These are phyloP conservation scores for Lontra canadensis DNA, from an alignment of 2,113 vertebrate species.

Conservation along the genomic window DNA sequence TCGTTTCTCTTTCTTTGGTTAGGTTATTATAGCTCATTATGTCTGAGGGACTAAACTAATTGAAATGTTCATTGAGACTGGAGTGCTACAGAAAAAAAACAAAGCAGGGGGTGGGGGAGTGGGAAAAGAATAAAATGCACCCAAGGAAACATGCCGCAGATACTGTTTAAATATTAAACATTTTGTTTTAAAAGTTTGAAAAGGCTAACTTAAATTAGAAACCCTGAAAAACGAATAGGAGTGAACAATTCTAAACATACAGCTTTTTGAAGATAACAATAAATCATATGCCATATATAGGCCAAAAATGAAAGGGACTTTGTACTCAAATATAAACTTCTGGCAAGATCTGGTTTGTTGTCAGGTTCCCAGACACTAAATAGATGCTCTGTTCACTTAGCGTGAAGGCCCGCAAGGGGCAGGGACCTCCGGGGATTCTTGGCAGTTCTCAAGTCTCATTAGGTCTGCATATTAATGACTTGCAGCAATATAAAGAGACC, in stretches of 20 bases:
- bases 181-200: conserved; percentile 65
- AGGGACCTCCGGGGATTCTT: conserved; percentile 87
- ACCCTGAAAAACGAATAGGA: conserved; percentile 65
- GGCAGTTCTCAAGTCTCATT: conserved; percentile 91
- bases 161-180: conserved; percentile 46
- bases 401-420: conserved; percentile 89
- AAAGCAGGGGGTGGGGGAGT: not conserved
- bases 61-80: conserved; percentile 84
- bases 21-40: conserved; percentile 85
- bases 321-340: conserved; percentile 87
- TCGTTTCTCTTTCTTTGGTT: conserved; percentile 80
- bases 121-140: conserved; percentile 46
- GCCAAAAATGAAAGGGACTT: conserved; percentile 85
- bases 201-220: conserved; percentile 74
- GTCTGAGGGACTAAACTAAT: conserved; percentile 83
- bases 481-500: conserved; percentile 87
- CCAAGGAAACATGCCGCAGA: not conserved
- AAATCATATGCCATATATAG: conserved; percentile 87
- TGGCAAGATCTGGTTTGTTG: conserved; percentile 90
- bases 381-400: conserved; percentile 90
- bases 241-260: conserved; percentile 65
- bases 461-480: conserved; percentile 94
- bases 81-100: conserved; percentile 80
- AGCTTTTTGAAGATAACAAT: conserved; percentile 82
- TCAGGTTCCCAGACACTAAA: conserved; percentile 91